Conservation (phyloP, 2,113 vertebrate genomes). For the Rhinoderma darwinii region DNA sequence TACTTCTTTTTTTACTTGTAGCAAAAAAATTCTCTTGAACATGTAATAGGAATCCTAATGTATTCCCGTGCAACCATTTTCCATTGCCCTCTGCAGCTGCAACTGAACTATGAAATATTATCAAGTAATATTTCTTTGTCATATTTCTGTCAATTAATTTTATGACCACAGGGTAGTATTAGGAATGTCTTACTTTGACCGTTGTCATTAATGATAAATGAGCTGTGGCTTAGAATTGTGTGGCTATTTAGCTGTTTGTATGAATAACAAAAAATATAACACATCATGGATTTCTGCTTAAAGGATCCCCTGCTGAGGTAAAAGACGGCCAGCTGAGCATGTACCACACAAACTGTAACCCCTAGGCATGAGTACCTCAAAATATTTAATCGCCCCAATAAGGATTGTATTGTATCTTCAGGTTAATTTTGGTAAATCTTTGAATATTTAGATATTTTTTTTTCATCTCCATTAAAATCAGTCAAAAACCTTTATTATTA, state of each 20-base stretch:
- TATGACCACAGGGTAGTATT: slow-evolving; percentile 9
- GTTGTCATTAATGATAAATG: slow-evolving; percentile 32
- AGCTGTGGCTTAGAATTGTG: slow-evolving; percentile 1
- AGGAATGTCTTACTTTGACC: slow-evolving; percentile 5
- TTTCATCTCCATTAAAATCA: too few species aligned
- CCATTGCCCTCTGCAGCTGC: background rate
- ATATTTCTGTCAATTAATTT: slow-evolving; percentile 16
- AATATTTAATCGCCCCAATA: background rate
- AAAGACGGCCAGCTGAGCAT: background rate
- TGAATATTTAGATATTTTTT: too few species aligned
- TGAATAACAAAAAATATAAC: background rate
- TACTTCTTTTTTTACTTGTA: background rate
- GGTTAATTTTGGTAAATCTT: too few species aligned
- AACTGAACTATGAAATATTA: background rate
- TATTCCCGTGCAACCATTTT: background rate
- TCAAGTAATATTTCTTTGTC: slow-evolving; percentile 21
- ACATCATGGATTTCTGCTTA: background rate
- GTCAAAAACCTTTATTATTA: too few species aligned
- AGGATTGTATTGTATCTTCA: too few species aligned
- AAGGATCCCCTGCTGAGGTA: background rate
- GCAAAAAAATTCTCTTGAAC: background rate
- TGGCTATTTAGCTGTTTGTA: slow-evolving; percentile 16
- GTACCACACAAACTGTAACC: background rate
- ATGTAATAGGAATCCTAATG: background rate
- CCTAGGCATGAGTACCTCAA: background rate